Evolutionary conservation across 1,140 invertebrate genomes (phyloP), one percentile per base, ranked within the genome.

Genomic region (Procambarus clarkii): DNA sequence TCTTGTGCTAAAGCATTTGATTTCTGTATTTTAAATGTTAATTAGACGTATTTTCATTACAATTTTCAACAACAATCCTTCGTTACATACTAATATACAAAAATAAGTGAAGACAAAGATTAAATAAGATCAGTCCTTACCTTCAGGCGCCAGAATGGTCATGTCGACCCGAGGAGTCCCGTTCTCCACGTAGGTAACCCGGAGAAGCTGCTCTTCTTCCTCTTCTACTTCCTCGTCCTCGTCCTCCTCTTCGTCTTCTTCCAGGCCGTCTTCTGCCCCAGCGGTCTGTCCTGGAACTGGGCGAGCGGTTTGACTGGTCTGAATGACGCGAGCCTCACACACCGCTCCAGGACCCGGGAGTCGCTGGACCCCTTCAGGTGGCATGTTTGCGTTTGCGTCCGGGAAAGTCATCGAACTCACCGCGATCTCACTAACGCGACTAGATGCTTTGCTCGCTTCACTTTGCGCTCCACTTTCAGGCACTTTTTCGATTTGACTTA

Each of bases 131-230:
- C 34, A 7, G 44, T 18, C 76, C 81, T 86, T n/a, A 91, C 89
- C 83, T 34, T 91, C 48, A 34, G 76, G 80, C 46, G 60, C 34
- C 15, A 76, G 34, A 44, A 76, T 64, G 18, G 45, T 48, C 2
- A 90, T 60, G 64, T 83, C 71, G 58, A 60, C 80, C 44, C 58
- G 74, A 3, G 80, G 44, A 2, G 71, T 45, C 15, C 84, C 88
- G 24, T 83, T 90, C 46, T 91, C 89, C 45, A 81, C 69, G 74
- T 85, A 91, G 77, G 80, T 91, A 9, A 91, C 89, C 54, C 81
- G 89, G n/a, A 91, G 89, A 18, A 91, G 83, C 77, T 91, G 82
- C n/a, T 91, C 89, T 9, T 91, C 89, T 34, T 86, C 89, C 21
- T 91, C 83, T n/a, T 91, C 89, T 24, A 81, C 89, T 7, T 58